Percentiles rank a stretch among this genome's conserved stretches.
Evolutionary conservation across 2,888 invertebrate species (phyloP).

Genomic region (Polydrusus pterygomalis): DNA sequence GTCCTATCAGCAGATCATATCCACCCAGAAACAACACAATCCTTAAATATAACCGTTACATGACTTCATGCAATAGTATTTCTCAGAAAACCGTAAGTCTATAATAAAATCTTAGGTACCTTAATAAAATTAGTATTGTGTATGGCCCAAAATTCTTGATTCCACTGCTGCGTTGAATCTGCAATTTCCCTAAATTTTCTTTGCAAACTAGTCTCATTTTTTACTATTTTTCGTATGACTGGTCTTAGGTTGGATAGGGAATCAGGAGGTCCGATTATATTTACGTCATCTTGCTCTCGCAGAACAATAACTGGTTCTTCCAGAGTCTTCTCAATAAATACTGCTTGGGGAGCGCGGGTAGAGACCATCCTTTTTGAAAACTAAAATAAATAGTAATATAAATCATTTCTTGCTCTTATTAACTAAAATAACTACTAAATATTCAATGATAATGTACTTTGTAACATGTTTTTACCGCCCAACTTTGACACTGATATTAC

Average conservation of each 20-base stretch:
- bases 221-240: conserved; percentile 78
- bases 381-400: conserved; percentile 35
- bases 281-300: conserved; percentile 69
- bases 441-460: background rate
- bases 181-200: conserved; percentile 78
- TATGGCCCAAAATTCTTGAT: conserved; percentile 87
- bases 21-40: too few relatives aligned
- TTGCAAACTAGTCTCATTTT: conserved; percentile 81
- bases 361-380: conserved; percentile 50
- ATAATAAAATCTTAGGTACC: conserved; percentile 69
- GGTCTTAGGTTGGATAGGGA: conserved; percentile 86
- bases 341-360: conserved; percentile 74
- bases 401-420: background rate
- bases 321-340: conserved; percentile 61
- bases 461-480: too few relatives aligned
- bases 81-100: too few relatives aligned
- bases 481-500: background rate
- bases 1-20: too few relatives aligned
- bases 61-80: too few relatives aligned
- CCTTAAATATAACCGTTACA: too few relatives aligned
- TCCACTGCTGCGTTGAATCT: conserved; percentile 86
- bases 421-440: background rate
- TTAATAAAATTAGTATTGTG: conserved; percentile 87
- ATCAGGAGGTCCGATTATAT: conserved; percentile 88
- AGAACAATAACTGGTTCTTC: conserved; percentile 67